A percentile compares a stretch with the other conserved stretches of the same genome.
phyloP scores from a whole-genome alignment of 1,140 invertebrate species.

The Chironomus striatipennis region DNA sequence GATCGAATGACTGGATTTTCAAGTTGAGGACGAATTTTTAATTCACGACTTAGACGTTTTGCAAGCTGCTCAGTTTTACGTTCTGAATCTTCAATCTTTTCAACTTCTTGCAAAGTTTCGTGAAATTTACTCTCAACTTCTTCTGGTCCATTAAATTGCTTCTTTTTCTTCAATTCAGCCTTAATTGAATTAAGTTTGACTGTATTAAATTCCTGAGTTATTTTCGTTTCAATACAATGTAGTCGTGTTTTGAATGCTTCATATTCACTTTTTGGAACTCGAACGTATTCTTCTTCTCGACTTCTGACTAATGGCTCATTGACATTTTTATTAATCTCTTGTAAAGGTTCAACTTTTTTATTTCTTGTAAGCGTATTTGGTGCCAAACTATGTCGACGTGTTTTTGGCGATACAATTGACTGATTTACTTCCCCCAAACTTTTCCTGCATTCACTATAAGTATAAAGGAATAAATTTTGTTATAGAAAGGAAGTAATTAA shows the following conservation, averaged over 20 bases:
- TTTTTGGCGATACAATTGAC: background rate
- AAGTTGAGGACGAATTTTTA: slow-evolving; percentile 58
- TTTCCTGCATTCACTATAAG: background rate
- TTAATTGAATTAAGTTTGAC: slow-evolving; percentile 34
- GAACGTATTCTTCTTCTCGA: slow-evolving; percentile 50
- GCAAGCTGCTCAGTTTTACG: slow-evolving; percentile 59
- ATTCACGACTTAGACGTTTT: slow-evolving; percentile 55
- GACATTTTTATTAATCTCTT: background rate
- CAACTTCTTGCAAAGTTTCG: slow-evolving; percentile 59
- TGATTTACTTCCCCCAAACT: background rate
- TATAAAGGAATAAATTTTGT: background rate
- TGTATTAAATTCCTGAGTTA: slow-evolving; percentile 57
- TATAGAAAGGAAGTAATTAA: background rate
- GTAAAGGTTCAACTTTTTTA: background rate
- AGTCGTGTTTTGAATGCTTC: slow-evolving; percentile 65
- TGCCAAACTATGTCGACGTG: background rate
- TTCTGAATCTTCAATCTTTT: slow-evolving; percentile 46
- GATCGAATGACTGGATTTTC: slow-evolving; percentile 66
- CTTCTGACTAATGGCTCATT: slow-evolving; percentile 27
- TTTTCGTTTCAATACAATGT: slow-evolving; percentile 55
- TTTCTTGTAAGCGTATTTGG: background rate
- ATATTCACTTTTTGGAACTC: slow-evolving; percentile 60
- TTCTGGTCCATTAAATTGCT: slow-evolving; percentile 35
- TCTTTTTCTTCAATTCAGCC: slow-evolving; percentile 27
- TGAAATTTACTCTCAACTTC: slow-evolving; percentile 60